Base-by-base conservation (phyloP, 1,140 invertebrate species). In the Calycopis cecrops region DNA sequence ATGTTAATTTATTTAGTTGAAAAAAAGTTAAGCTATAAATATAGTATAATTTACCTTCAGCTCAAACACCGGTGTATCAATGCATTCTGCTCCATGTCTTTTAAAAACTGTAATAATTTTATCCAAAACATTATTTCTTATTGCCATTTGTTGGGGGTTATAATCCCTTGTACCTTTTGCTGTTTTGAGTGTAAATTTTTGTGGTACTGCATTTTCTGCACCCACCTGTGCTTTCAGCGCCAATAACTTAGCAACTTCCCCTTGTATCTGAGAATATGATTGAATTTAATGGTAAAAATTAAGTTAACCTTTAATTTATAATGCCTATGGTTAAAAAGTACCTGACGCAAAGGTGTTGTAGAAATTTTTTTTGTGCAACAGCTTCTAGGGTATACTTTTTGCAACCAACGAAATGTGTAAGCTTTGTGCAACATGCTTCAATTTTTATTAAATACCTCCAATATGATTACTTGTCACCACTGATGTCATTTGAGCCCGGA, bases 11-110 rank as follows among this genome's bases (percentile, higher is more conserved):
- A 28, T 28, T 28, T 28, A 28, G 21, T 6, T 28, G 6, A 28
- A 28, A 28, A 28, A 28, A 51, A 35, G 21, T 51, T 35, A 50
- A 28, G 33, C 52, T 48, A 44, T 48, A 37, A 34, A 51, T n/a
- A 54, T 7, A 16, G 14, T 35, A 14, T 34, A 0, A 53, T 38
- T 74, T 85, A 98, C 96, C 91, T 98, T 99, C 9, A 99, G 85
- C 89, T 99, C 99, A 91, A 99, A 99, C 11, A 99, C 95, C 55
- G 99, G 99, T 42, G 99, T 99, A 75, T 99, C 99, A 78, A 99
- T 98, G 12, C 97, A 96, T 77, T 98, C 96, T 48, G 97, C 99
- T n/a, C 98, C 99, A 81, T 99, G 98, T 53, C 92, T 93, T 86
- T 99, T 98, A 75, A 99, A 99, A 57, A 97, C 94, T 35, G 91